phyloP scores from a whole-genome alignment of 2,113 vertebrate genomes.

The Melanotaenia duboulayi region DNA sequence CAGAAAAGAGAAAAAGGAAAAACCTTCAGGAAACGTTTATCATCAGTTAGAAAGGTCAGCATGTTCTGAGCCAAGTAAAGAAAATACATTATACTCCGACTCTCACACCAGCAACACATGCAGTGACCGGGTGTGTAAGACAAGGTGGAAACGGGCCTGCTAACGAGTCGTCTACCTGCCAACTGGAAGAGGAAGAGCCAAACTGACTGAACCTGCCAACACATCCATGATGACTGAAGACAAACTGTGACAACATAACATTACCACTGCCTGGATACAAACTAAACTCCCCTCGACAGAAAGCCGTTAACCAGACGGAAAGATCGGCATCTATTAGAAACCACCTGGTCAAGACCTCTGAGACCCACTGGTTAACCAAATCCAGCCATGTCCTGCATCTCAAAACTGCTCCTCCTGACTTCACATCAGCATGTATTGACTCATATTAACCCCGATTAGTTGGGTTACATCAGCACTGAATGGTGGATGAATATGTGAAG shows the following conservation, averaged over 20 bases:
- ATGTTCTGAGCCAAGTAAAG: slow-evolving; percentile 46
- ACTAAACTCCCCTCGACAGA: background rate
- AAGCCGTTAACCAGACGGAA: slow-evolving; percentile 26
- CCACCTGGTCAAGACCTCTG: slow-evolving; percentile 43
- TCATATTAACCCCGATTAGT: slow-evolving; percentile 20
- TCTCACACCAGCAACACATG: slow-evolving; percentile 20
- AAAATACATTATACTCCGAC: slow-evolving; percentile 28
- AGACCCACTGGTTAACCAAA: slow-evolving; percentile 39
- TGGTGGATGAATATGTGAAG: slow-evolving; percentile 52
- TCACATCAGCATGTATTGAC: slow-evolving; percentile 25
- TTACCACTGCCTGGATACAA: slow-evolving; percentile 22
- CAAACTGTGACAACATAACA: slow-evolving; percentile 34
- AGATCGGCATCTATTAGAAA: slow-evolving; percentile 15
- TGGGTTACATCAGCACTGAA: slow-evolving; percentile 39
- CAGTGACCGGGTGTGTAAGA: slow-evolving; percentile 18
- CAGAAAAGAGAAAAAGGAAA: slow-evolving; percentile 21
- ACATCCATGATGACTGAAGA: slow-evolving; percentile 34
- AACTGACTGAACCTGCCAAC: slow-evolving; percentile 53
- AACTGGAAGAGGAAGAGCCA: slow-evolving; percentile 46
- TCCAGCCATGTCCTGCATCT: slow-evolving; percentile 31
- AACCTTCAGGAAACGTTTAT: slow-evolving; percentile 25
- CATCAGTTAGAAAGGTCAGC: slow-evolving; percentile 55
- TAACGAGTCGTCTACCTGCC: slow-evolving; percentile 53
- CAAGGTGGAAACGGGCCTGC: slow-evolving; percentile 52
- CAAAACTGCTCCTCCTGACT: slow-evolving; percentile 21